Evolutionary conservation across 1,140 invertebrate genomes (phyloP).

Genomic region (Capitella teleta): DNA sequence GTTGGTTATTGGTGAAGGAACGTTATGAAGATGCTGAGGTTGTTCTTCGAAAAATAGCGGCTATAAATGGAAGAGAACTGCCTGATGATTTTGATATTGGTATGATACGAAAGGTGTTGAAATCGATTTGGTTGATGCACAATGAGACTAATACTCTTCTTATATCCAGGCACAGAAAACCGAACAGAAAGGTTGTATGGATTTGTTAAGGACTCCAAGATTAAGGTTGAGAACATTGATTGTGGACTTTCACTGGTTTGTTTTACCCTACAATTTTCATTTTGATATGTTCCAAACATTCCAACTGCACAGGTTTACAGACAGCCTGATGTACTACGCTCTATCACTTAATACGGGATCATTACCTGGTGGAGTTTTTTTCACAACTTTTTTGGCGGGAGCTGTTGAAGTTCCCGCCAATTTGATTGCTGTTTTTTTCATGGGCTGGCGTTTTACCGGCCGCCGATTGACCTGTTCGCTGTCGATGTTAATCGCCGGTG

Average conservation of each 20-base stretch:
- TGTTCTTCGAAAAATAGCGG: slow-evolving; percentile 5
- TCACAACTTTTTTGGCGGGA: slow-evolving; percentile 21
- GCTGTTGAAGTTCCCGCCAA: slow-evolving; percentile 17
- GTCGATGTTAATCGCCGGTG: background rate
- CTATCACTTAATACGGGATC: slow-evolving; percentile 18
- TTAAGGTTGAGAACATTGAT: too few relatives aligned
- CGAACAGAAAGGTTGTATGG: too few relatives aligned
- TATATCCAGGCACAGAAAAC: too few relatives aligned
- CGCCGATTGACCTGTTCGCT: background rate
- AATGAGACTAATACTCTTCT: too few relatives aligned
- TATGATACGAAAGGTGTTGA: too few relatives aligned
- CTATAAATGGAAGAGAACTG: slow-evolving; percentile 2
- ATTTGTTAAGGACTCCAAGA: too few relatives aligned
- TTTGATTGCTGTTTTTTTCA: slow-evolving; percentile 10
- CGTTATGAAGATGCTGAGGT: slow-evolving; percentile 1
- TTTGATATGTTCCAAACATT: too few relatives aligned
- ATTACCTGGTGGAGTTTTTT: slow-evolving; percentile 19
- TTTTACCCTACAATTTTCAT: too few relatives aligned
- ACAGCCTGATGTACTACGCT: slow-evolving; percentile 23
- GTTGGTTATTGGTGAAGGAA: slow-evolving; percentile 8
- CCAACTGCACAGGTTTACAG: slow-evolving; percentile 16
- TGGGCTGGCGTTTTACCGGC: slow-evolving; percentile 8
- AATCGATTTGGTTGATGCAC: too few relatives aligned
- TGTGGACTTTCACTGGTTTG: too few relatives aligned
- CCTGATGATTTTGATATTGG: slow-evolving; percentile 5